A percentile compares a stretch with the other conserved stretches of the same genome.
phyloP scores from a whole-genome alignment of 2,113 vertebrate species.

The Turdus rufiventris region DNA sequence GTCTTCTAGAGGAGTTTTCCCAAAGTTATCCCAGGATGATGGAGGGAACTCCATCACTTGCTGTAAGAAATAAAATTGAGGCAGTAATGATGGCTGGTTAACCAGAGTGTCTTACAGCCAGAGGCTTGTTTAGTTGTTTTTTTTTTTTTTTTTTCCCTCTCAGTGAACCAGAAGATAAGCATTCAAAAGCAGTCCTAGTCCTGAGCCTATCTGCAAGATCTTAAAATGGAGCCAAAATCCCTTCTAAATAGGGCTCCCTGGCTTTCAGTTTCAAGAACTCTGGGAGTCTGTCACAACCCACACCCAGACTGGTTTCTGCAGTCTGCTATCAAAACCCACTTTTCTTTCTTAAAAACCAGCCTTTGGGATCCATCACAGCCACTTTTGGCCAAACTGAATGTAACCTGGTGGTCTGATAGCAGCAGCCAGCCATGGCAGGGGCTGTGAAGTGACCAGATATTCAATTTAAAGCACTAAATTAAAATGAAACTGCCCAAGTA shows the following conservation, averaged over 20 bases:
- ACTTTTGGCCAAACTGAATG: conserved; percentile 22
- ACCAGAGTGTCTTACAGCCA: not conserved
- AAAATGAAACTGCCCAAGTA: not conserved
- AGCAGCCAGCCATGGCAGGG: not conserved
- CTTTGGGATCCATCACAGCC: conserved; percentile 1
- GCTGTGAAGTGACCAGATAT: not conserved
- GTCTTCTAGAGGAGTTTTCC: not conserved
- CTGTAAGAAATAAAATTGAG: not conserved
- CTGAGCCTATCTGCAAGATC: not conserved
- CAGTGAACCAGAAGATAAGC: not conserved
- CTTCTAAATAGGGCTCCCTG: conserved; percentile 39
- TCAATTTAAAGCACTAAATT: not conserved
- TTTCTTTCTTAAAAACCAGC: not conserved
- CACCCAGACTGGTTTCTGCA: conserved; percentile 8
- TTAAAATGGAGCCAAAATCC: conserved; percentile 19
- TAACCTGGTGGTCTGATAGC: not conserved
- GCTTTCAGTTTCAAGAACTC: conserved; percentile 37
- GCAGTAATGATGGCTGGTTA: not conserved
- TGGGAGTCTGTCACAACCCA: conserved; percentile 35
- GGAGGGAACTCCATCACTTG: fast-evolving
- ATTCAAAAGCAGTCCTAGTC: not conserved
- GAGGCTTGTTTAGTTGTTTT: not conserved
- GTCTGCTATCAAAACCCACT: conserved; percentile 23
- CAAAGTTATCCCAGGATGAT: not conserved
- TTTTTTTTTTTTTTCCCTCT: not conserved